Evolutionary conservation across 2,113 vertebrate genomes (phyloP).

Genomic region (Rhabdornis inornatus): DNA sequence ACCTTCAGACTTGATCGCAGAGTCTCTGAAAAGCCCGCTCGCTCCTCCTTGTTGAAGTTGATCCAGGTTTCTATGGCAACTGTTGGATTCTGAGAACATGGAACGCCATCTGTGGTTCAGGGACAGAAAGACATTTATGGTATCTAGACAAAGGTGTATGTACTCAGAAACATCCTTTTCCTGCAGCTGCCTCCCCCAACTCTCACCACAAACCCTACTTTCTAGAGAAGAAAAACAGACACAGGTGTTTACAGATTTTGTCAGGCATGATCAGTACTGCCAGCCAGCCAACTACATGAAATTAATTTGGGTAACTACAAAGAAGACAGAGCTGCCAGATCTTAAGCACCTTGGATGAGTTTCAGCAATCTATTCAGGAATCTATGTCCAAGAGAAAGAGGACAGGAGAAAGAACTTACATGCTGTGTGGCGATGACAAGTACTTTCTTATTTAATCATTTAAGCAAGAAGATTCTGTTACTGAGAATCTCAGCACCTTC

Average conservation of each 20-base stretch:
- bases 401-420: background rate
- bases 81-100: constrained; percentile 91
- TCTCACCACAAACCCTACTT: background rate
- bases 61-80: constrained; percentile 93
- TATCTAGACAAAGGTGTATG: background rate
- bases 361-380: background rate
- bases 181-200: fast-evolving
- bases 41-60: constrained; percentile 94
- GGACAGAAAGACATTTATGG: constrained; percentile 13
- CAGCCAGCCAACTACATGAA: background rate
- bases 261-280: background rate
- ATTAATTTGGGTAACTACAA: background rate
- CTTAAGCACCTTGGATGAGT: background rate
- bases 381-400: background rate
- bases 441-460: background rate
- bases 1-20: constrained; percentile 93
- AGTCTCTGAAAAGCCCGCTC: constrained; percentile 86
- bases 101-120: constrained; percentile 86
- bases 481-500: background rate
- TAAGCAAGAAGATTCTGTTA: background rate
- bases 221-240: background rate
- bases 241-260: background rate
- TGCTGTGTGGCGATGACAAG: background rate
- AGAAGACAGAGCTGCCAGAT: background rate
- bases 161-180: background rate